Evolutionary conservation across 2,113 vertebrate genomes (phyloP), one percentile per base, ranked within the genome.

Genomic region (Chitala chitala): DNA sequence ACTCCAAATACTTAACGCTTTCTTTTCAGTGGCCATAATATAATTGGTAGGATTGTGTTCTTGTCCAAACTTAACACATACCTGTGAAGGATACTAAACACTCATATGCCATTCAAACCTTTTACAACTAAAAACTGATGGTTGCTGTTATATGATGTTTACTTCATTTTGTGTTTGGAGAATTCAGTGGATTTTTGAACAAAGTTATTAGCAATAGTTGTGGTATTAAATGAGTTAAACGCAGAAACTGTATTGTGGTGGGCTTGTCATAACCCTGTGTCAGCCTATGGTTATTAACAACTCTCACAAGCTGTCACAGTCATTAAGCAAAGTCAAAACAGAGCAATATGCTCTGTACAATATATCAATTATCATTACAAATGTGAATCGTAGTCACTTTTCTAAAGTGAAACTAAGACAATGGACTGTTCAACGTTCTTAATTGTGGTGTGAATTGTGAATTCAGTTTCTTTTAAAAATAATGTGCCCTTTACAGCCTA

Each of bases 361-460:
- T 36, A 6, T 56, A 17, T 31, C 17, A 59, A 48, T 75, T 55
- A 69, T 55, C 36, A 38, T 75, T 58, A 26, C 66, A 59, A 66
- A 33, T 69, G 31, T 75, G 20, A 38, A 46, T 46, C 51, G 48
- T n/a, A n/a, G n/a, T n/a, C n/a, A n/a, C n/a, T n/a, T 75, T 74
- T 12, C 48, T 17, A 66, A 54, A 73, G 31, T 59, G 64, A 17
- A 46, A 17, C 22, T 12, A 10, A 68, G 29, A 42, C 20, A 64
- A 42, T 9, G 24, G 20, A 53, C 15, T 24, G n/a, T n/a, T n/a
- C n/a, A n/a, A n/a, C n/a, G n/a, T n/a, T n/a, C n/a, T n/a, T n/a
- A n/a, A n/a, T n/a, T n/a, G n/a, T n/a, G n/a, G n/a, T n/a, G n/a
- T n/a, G 58, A 61, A 61, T 15, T 68, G 40, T 2, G 40, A 22